Conservation (phyloP, 1,140 invertebrate genomes). For the Phocides pigmalion region DNA sequence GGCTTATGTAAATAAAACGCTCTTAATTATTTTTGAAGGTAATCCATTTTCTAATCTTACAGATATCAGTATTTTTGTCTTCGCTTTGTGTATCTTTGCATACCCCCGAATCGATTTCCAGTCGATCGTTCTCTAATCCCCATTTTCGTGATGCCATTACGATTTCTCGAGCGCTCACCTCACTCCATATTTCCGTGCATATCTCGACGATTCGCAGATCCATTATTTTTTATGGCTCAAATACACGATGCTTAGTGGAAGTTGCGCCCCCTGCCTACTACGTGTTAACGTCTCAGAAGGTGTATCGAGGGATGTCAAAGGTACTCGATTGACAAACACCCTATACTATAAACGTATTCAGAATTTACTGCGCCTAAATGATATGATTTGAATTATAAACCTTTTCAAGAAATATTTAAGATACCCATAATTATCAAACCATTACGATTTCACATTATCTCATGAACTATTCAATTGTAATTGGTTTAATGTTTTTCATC, state of each 20-base stretch:
- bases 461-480: too few relatives aligned
- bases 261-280: slow-evolving; percentile 60
- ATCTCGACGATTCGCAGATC: slow-evolving; percentile 81
- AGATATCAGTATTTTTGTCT: slow-evolving; percentile 2
- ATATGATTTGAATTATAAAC: too few relatives aligned
- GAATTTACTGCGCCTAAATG: too few relatives aligned
- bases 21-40: too few relatives aligned
- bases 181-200: slow-evolving; percentile 80
- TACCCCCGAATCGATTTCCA: slow-evolving; percentile 68
- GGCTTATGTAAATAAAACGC: too few relatives aligned
- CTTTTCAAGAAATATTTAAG: too few relatives aligned
- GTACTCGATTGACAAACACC: not conserved
- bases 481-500: too few relatives aligned
- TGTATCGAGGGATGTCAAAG: slow-evolving; percentile 24
- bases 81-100: slow-evolving; percentile 50
- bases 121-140: slow-evolving; percentile 82
- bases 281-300: slow-evolving; percentile 53
- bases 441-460: too few relatives aligned
- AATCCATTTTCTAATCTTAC: not conserved
- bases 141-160: slow-evolving; percentile 80
- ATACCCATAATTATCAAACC: too few relatives aligned
- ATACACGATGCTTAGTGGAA: slow-evolving; percentile 74
- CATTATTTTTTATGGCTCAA: slow-evolving; percentile 82
- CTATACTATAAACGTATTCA: too few relatives aligned
- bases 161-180: slow-evolving; percentile 77